Conservation (phyloP, 2,797 vertebrate species). For the Spinibarbus caldwelli region DNA sequence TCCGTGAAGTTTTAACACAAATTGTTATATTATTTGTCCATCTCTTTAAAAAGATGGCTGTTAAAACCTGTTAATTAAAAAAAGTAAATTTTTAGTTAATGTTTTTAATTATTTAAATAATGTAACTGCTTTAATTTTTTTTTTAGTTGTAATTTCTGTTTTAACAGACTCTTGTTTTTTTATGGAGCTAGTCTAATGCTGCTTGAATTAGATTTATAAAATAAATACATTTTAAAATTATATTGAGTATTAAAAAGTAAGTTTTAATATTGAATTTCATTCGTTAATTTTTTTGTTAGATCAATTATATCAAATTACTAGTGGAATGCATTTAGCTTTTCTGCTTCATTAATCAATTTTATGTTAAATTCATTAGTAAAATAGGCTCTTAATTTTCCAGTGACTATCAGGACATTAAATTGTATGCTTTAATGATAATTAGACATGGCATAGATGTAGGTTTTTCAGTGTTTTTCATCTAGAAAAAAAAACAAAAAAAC, state of each 20-base stretch:
- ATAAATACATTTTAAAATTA: background rate
- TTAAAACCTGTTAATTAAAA: too few species aligned
- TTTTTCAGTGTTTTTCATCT: slow-evolving; percentile 12
- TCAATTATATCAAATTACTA: slow-evolving; percentile 32
- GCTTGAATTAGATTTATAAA: too few species aligned
- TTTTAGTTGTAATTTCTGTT: too few species aligned
- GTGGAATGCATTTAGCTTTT: slow-evolving; percentile 21
- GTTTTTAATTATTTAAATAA: too few species aligned
- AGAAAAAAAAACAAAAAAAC: background rate
- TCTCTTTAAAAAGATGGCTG: too few species aligned
- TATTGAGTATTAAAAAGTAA: background rate
- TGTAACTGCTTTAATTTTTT: too few species aligned
- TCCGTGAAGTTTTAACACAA: background rate
- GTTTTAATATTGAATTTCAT: background rate
- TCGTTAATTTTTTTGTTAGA: background rate
- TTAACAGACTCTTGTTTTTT: too few species aligned
- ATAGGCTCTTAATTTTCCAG: slow-evolving; percentile 26
- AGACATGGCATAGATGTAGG: background rate
- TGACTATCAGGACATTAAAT: slow-evolving; percentile 12
- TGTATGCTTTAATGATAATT: slow-evolving; percentile 44
- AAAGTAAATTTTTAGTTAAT: too few species aligned
- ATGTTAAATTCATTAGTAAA: slow-evolving; percentile 44
- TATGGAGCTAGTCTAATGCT: too few species aligned
- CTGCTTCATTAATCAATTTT: slow-evolving; percentile 27
- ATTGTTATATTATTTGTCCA: background rate